Percentiles rank a stretch among this genome's conserved stretches.
Evolutionary conservation across 2,113 vertebrate species (phyloP).

Genomic region (Petroica traversi): DNA sequence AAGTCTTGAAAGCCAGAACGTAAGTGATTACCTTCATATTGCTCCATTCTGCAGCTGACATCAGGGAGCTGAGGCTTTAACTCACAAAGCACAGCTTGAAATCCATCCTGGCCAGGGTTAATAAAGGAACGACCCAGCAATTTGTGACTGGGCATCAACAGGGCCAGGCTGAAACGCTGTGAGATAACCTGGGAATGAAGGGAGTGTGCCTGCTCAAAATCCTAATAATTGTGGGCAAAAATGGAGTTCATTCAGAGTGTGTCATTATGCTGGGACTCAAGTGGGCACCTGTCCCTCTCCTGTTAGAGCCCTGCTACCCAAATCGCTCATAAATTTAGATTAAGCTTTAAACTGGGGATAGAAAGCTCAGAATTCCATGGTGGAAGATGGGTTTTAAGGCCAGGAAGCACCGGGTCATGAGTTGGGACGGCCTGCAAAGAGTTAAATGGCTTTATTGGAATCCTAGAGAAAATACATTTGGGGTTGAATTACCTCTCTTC

Average conservation of each 20-base stretch:
- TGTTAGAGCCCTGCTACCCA: accelerated
- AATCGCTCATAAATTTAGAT: background rate
- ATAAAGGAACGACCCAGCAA: accelerated
- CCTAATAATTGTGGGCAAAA: accelerated
- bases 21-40: background rate
- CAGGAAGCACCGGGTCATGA: background rate
- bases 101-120: background rate
- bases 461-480: background rate
- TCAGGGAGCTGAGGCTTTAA: background rate
- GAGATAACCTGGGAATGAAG: too few relatives aligned
- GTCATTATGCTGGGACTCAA: background rate
- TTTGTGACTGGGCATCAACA: background rate
- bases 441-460: background rate
- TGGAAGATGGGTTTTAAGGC: background rate
- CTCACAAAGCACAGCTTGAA: background rate
- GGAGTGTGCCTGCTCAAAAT: background rate
- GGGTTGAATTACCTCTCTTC: background rate
- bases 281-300: background rate
- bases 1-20: background rate
- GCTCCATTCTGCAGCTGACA: background rate
- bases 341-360: background rate
- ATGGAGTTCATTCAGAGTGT: accelerated
- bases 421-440: background rate
- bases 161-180: accelerated
- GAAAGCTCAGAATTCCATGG: accelerated